Conservation (phyloP, 2,113 vertebrate species). For the Crotophaga sulcirostris region DNA sequence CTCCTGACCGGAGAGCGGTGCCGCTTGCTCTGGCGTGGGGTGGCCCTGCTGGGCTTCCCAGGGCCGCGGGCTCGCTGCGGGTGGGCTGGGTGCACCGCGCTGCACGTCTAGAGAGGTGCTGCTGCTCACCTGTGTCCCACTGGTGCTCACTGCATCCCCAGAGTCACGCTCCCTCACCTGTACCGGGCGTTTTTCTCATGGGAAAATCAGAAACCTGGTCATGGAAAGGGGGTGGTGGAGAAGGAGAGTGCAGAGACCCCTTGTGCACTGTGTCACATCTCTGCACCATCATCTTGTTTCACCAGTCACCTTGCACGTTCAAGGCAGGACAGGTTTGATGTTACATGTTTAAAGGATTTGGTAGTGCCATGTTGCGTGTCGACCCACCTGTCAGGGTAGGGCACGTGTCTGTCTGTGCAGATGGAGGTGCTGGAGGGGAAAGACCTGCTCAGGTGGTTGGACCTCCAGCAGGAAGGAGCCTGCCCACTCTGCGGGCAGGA, state of each 20-base stretch:
- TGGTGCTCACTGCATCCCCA: background rate
- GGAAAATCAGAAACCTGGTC: background rate
- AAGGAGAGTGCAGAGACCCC: background rate
- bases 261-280: background rate
- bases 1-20: background rate
- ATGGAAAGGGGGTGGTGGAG: background rate
- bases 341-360: background rate
- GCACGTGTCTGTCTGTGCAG: background rate
- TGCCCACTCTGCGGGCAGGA: background rate
- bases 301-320: background rate
- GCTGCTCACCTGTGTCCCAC: background rate
- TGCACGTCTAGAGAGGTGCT: background rate
- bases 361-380: background rate
- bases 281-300: background rate
- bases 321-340: background rate
- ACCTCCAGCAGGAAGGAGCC: background rate
- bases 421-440: background rate
- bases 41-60: background rate
- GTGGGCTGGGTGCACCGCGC: background rate
- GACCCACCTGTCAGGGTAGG: background rate
- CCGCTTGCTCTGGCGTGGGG: background rate
- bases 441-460: background rate
- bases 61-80: slow-evolving; percentile 1
- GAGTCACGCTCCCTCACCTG: background rate
- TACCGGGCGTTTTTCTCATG: background rate